Conservation (phyloP, 1,140 invertebrate species). For the Dufourea novaeangliae region DNA sequence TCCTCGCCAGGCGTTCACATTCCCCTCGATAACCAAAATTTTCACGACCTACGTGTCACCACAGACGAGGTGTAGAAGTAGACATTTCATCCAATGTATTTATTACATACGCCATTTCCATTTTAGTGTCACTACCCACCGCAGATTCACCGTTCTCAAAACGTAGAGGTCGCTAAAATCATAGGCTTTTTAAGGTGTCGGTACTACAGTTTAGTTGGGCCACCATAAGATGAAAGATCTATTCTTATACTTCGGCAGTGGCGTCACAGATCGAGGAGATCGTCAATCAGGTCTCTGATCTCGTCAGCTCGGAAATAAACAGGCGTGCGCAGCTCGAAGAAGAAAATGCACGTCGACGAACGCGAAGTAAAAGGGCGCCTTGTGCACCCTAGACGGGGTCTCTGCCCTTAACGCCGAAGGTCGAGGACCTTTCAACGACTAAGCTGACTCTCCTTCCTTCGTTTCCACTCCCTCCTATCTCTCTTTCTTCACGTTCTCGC, state of each 20-base stretch:
- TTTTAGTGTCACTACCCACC: no score
- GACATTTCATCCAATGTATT: no score
- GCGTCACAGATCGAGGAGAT: slow-evolving; percentile 23
- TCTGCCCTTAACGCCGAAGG: slow-evolving; percentile 71
- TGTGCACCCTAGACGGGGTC: slow-evolving; percentile 63
- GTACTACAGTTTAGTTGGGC: no score
- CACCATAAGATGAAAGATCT: no score
- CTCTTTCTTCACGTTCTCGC: not conserved
- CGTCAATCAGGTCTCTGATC: no score
- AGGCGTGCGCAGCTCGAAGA: not conserved
- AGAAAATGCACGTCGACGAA: slow-evolving; percentile 16
- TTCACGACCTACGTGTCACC: slow-evolving; percentile 23
- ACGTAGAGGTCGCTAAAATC: no score
- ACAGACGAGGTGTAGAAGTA: no score
- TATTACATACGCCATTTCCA: no score
- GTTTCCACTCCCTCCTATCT: slow-evolving; percentile 8
- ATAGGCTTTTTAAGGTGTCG: no score
- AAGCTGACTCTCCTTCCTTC: slow-evolving; percentile 28
- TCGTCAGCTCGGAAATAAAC: not conserved
- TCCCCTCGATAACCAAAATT: not conserved
- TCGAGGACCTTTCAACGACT: slow-evolving; percentile 66
- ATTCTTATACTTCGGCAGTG: no score
- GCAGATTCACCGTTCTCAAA: no score
- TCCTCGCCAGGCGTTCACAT: no score
- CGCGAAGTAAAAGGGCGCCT: slow-evolving; percentile 44